Conservation (phyloP, 64 coral and sea anemone species). For the Porites australiensis region DNA sequence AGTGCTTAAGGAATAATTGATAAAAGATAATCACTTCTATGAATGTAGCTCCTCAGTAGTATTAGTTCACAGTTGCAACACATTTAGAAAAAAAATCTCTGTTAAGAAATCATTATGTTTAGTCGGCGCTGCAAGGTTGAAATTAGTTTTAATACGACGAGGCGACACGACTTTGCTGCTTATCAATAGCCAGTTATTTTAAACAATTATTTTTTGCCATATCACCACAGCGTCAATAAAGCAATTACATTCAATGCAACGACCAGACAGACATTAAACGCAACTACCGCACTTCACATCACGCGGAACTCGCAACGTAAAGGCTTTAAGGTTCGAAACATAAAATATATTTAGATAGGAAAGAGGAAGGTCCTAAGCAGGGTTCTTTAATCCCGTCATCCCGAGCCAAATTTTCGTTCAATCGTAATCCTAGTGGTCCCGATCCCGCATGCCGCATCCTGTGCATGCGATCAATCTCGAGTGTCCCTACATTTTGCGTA, state of each 20-base stretch:
- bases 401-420: too few relatives aligned
- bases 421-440: too few relatives aligned
- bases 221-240: not conserved
- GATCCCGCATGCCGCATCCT: too few relatives aligned
- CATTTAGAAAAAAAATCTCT: not conserved
- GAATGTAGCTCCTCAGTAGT: not conserved
- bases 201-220: not conserved
- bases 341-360: too few relatives aligned
- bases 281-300: not conserved
- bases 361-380: too few relatives aligned
- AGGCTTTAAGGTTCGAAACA: not conserved
- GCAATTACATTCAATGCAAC: not conserved
- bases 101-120: constrained; percentile 7
- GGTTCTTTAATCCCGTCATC: too few relatives aligned
- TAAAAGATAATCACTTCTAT: not conserved
- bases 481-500: too few relatives aligned
- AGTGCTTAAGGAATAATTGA: too few relatives aligned
- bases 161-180: not conserved
- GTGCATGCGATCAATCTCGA: too few relatives aligned
- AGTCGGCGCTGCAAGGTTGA: not conserved
- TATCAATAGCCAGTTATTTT: constrained; percentile 5
- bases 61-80: constrained; percentile 12
- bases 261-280: not conserved
- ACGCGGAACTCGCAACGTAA: not conserved
- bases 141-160: not conserved